Base-by-base conservation (phyloP, 2,113 vertebrate genomes). In the Hypanus sabinus region DNA sequence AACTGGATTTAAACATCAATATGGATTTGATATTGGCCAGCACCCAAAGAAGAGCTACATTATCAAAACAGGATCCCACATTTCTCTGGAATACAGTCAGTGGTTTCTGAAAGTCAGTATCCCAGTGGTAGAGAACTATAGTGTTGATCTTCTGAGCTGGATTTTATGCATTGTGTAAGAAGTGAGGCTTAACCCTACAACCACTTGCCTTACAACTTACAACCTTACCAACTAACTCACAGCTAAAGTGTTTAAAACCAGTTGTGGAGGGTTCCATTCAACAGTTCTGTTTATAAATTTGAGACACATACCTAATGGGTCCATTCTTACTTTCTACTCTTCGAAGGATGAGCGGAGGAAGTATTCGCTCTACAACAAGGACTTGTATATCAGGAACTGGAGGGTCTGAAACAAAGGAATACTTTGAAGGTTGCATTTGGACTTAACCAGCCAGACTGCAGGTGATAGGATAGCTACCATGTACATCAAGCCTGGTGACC, bases 251-350 rank as follows among this genome's bases (percentile, higher is more conserved):
- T 9, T n/a, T 68, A 93, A 71, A 36, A 2, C 14, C 30, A 71
- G 6, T 36, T 9, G 30, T 62, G 83, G 46, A 80, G 57, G 3
- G 30, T 16, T 36, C 60, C 4, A 38, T 73, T 71, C 46, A n/a
- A 14, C 65, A 6, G 10, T 83, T 55, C 11, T 57, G 10, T 57
- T 18, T 33, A 33, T n/a, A 33, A 30, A 36, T 90, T 33, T 22
- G 33, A 36, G n/a, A 46, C 38, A 30, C 38, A 46, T 55, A 99
- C 98, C 98, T 98, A 95, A 99, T 97, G 0, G 97, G 96, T 88
- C 98, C 98, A 93, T 98, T 97, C 77, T 94, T 96, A 94, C 97
- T 96, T 90, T 95, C 95, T 46, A 95, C 96, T 96, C 97, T 98
- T 55, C 80, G 95, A 0, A 99, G 95, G 93, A 80, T 97, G 94